These are phyloP conservation scores for Microcebus jonahi DNA, from an alignment of 2,113 vertebrate genomes.

Conservation along the genomic window DNA sequence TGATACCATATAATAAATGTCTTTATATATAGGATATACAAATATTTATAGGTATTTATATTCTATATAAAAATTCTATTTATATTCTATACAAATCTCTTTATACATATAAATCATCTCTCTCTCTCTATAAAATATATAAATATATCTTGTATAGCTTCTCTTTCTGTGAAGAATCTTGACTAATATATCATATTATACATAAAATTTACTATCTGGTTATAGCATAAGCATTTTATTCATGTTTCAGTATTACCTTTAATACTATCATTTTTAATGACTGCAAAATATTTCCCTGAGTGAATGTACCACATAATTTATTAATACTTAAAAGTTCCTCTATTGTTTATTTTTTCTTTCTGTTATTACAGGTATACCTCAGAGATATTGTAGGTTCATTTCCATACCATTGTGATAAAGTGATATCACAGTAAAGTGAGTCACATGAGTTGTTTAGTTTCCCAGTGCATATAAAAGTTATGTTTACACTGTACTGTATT, in stretches of 20 bases:
- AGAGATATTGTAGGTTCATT: too few species aligned
- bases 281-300: not conserved
- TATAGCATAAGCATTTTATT: not conserved
- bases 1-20: not conserved
- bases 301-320: not conserved
- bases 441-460: not conserved
- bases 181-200: not conserved
- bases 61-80: not conserved
- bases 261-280: not conserved
- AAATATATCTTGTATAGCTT: not conserved
- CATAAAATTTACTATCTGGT: not conserved
- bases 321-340: not conserved
- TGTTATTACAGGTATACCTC: not conserved
- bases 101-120: not conserved
- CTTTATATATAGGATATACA: not conserved
- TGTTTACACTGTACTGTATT: not conserved
- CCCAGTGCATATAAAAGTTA: not conserved
- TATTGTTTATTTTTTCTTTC: slow-evolving; percentile 4
- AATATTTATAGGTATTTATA: not conserved
- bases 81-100: not conserved
- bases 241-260: not conserved
- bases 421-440: not conserved
- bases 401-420: too few species aligned
- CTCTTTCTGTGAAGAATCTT: not conserved
- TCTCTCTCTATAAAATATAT: not conserved